Conservation (phyloP, 2,797 vertebrate genomes). For the Neosilurus mollespiculum region DNA sequence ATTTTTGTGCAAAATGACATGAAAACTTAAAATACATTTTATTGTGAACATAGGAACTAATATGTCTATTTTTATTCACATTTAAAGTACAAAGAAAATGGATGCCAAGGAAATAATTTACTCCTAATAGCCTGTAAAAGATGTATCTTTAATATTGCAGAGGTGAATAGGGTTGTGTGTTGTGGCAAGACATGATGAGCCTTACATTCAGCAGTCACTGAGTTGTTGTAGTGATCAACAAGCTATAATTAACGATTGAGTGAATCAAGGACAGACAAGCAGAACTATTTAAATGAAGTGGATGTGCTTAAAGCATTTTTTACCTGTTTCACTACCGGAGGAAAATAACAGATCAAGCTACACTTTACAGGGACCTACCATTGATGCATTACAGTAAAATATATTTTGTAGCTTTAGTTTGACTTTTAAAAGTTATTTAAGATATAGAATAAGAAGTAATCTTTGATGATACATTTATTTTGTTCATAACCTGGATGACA, state of each 20-base stretch:
- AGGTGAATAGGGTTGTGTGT: not conserved
- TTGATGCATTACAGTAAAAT: not conserved
- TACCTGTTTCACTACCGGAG: too few species aligned
- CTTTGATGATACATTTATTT: not conserved
- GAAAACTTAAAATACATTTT: not conserved
- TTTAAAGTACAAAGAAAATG: not conserved
- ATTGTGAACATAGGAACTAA: not conserved
- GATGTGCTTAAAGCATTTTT: not conserved
- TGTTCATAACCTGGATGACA: not conserved
- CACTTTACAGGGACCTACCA: not conserved
- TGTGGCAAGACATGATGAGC: not conserved
- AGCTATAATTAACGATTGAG: constrained; percentile 20
- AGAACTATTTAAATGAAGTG: not conserved
- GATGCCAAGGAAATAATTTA: not conserved
- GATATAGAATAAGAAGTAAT: not conserved
- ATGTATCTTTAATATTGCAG: not conserved
- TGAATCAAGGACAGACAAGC: not conserved
- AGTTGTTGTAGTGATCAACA: not conserved
- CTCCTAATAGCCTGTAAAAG: not conserved
- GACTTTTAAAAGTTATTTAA: constrained; percentile 7
- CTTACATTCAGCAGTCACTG: not conserved
- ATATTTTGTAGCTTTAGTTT: not conserved
- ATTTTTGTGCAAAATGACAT: not conserved
- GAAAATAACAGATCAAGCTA: not conserved
- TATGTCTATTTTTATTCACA: not conserved